These are phyloP conservation scores for Saccostrea cuccullata DNA, from an alignment of 1,140 invertebrate genomes.

Conservation along the genomic window DNA sequence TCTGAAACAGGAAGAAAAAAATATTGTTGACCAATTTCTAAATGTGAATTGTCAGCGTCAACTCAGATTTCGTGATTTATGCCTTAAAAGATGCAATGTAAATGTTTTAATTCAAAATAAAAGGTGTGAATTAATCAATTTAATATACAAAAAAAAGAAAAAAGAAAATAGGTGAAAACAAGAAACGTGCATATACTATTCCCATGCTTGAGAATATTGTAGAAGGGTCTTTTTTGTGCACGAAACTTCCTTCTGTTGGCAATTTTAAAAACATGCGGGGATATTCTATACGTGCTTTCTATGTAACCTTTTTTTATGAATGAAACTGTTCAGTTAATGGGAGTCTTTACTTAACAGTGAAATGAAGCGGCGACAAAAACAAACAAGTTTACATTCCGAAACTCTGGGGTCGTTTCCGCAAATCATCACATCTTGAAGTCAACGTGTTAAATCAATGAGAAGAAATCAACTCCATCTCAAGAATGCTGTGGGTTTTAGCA, in stretches of 20 bases:
- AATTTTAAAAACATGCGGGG: not conserved
- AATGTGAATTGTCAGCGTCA: no score
- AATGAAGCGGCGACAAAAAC: not conserved
- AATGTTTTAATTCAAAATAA: no score
- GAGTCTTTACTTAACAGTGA: slow-evolving; percentile 3
- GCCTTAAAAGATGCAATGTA: no score
- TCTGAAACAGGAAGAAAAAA: not conserved
- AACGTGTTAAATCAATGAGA: slow-evolving; percentile 37
- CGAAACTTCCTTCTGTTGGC: not conserved
- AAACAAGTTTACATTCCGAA: not conserved
- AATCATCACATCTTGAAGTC: slow-evolving; percentile 35
- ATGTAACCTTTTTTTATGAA: not conserved
- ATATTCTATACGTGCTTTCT: not conserved
- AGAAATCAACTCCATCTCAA: slow-evolving; percentile 29
- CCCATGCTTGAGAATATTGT: no score
- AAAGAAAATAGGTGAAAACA: no score
- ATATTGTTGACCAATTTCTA: no score
- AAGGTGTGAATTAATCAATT: no score
- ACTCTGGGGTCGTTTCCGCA: not conserved
- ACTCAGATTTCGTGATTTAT: no score
- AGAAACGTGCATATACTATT: no score
- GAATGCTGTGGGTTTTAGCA: slow-evolving; percentile 30
- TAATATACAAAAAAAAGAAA: no score
- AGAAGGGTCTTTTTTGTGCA: no score
- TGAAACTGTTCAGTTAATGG: slow-evolving; percentile 14